Conservation (phyloP, 2,797 vertebrate genomes). For the Pyrocephalus nanus region DNA sequence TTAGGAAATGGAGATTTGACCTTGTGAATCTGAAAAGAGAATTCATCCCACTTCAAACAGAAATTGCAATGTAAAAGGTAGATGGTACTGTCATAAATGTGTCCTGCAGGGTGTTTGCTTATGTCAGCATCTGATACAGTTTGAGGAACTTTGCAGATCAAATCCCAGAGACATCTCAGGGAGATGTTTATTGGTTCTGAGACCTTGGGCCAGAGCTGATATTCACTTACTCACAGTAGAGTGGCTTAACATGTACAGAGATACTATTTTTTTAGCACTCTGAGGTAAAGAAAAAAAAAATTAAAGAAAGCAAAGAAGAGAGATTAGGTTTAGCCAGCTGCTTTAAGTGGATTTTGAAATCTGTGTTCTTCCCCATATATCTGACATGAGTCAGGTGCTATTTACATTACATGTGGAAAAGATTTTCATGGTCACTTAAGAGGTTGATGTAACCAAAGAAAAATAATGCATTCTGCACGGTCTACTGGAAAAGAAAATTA, state of each 20-base stretch:
- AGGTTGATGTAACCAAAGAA: background rate
- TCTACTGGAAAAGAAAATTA: constrained; percentile 15
- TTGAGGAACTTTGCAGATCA: background rate
- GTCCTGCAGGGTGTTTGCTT: background rate
- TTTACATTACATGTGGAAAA: background rate
- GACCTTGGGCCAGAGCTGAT: background rate
- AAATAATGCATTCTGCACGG: background rate
- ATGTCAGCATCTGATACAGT: background rate
- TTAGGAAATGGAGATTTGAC: background rate
- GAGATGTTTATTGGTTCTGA: background rate
- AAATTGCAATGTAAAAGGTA: background rate
- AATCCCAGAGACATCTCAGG: background rate
- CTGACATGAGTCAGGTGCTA: background rate
- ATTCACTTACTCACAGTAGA: background rate
- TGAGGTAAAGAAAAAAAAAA: background rate
- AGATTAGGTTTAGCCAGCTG: background rate
- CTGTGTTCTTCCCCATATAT: background rate
- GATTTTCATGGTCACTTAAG: background rate
- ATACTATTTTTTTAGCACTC: background rate
- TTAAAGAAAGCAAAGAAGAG: no score
- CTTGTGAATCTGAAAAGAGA: background rate
- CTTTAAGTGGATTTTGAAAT: background rate
- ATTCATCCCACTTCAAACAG: background rate
- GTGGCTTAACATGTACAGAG: background rate
- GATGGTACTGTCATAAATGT: background rate